A percentile compares a stretch with the other conserved stretches of the same genome.
Conservation (phyloP, 1,140 invertebrate genomes). For the Pseudomyrmex gracilis region DNA sequence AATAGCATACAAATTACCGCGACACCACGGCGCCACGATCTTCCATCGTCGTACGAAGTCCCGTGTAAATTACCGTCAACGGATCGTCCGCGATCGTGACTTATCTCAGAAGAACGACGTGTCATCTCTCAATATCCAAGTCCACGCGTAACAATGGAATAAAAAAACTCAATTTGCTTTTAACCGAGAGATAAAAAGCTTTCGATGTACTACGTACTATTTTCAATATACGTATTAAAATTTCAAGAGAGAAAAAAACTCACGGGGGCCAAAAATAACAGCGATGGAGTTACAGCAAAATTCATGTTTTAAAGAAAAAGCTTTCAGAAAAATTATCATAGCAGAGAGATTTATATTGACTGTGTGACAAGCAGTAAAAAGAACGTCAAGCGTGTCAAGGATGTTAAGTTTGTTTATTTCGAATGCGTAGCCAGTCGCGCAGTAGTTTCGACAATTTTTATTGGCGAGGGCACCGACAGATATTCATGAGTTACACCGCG, state of each 20-base stretch:
- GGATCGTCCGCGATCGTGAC: slow-evolving; percentile 15
- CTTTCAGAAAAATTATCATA: slow-evolving; percentile 12
- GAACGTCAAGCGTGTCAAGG: slow-evolving; percentile 15
- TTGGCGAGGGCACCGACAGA: slow-evolving; percentile 43
- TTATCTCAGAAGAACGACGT: neutral
- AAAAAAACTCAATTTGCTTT: neutral
- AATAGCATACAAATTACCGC: slow-evolving; percentile 12
- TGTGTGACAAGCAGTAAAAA: slow-evolving; percentile 1
- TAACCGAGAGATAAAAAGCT: too few relatives aligned
- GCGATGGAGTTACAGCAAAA: neutral
- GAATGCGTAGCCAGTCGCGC: slow-evolving; percentile 16
- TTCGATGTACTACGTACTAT: too few relatives aligned
- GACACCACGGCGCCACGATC: slow-evolving; percentile 12
- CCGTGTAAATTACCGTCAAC: slow-evolving; percentile 15
- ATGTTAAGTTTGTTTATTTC: neutral
- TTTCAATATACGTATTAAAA: too few relatives aligned
- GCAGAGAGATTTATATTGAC: neutral
- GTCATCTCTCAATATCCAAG: neutral
- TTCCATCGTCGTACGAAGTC: neutral
- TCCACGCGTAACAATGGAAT: neutral
- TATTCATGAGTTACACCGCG: slow-evolving; percentile 60
- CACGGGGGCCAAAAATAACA: slow-evolving; percentile 6
- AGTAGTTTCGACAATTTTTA: slow-evolving; percentile 50
- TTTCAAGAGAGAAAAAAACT: too few relatives aligned
- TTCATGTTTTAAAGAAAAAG: neutral